Percentiles rank a stretch among this genome's conserved stretches.
These are phyloP conservation scores for Drosophila parthenogenetica DNA, from an alignment of 2,888 invertebrate genomes.

Conservation along the genomic window DNA sequence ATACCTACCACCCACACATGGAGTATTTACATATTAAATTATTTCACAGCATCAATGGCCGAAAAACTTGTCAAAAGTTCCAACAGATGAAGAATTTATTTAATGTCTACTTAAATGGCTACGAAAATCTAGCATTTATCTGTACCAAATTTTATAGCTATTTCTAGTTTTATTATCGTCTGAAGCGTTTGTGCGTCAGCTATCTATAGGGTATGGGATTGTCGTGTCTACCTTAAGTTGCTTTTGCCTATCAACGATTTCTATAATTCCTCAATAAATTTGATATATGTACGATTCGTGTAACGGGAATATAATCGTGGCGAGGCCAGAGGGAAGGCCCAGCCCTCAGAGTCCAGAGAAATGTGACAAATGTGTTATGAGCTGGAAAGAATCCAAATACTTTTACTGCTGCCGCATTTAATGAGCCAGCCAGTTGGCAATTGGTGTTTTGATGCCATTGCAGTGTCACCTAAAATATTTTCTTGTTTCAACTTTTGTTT, in stretches of 20 bases:
- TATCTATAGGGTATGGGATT: conserved; percentile 14
- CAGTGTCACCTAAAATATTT: conserved; percentile 43
- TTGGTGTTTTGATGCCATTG: conserved; percentile 73
- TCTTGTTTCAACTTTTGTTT: conserved; percentile 50
- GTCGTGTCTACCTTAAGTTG: conserved; percentile 15
- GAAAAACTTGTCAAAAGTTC: background rate
- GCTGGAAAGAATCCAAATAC: conserved; percentile 49
- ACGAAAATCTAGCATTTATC: background rate
- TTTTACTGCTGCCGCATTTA: conserved; percentile 53
- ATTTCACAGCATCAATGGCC: background rate
- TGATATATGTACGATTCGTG: conserved; percentile 46
- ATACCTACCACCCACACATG: background rate
- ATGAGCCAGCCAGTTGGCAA: conserved; percentile 64
- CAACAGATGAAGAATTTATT: background rate
- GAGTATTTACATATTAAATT: conserved; percentile 4
- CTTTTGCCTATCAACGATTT: conserved; percentile 22
- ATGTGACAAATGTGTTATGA: conserved; percentile 20
- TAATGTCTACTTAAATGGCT: background rate
- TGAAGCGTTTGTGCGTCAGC: background rate
- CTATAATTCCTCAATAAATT: conserved; percentile 34
- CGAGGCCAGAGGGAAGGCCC: conserved; percentile 11
- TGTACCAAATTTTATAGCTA: background rate
- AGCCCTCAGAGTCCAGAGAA: conserved; percentile 18
- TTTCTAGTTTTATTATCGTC: conserved; percentile 10
- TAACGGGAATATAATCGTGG: conserved; percentile 62